Evolutionary conservation across 2,113 vertebrate species (phyloP), one percentile per base, ranked within the genome.

Genomic region (Engystomops pustulosus): DNA sequence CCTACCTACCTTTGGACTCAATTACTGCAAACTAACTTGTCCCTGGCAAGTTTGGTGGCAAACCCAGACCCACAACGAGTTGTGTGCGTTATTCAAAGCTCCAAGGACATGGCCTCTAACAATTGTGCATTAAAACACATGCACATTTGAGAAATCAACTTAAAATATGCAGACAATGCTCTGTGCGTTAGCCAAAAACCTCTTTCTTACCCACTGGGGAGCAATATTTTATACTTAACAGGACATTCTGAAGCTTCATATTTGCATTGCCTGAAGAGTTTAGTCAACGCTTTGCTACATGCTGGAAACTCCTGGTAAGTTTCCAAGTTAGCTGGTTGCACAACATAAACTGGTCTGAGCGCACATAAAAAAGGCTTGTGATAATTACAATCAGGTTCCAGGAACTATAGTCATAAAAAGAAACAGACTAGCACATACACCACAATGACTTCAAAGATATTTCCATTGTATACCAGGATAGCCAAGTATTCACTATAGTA

Each of bases 181-280:
- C 60, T 34, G 15, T 65, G 6, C 2, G 32, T 1, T 34, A 5
- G 15, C 14, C 1, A 32, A 34, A 32, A 17, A 2, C 14, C 7
- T 23, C 10, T 32, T 65, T 2, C 62, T 34, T 67, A 17, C 32
- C 15, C 62, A 67, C 30, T 7, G 17, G 18, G 20, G 30, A 67
- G 25, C 14, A 67, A 34, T 18, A 67, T 67, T 32, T 34, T 18
- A 3, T 15, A 67, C 17, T 67, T 30, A 17, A 18, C n/a, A 17
- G 1, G 14, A 2, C 62, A 8, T 36, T 36, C 15, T 36, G 62
- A 20, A 6, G 20, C 2, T 32, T 65, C 30, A 1, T 67, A 49
- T 74, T 49, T 49, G 45, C 25, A 49, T 74, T 49, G 44, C 20
- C 69, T 45, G 44, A 72, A 62, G 55, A 60, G 58, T 60, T 55